Conservation (phyloP, 37 sponge, comb jelly and placozoan genomes). For the Trichoplax adhaerens region DNA sequence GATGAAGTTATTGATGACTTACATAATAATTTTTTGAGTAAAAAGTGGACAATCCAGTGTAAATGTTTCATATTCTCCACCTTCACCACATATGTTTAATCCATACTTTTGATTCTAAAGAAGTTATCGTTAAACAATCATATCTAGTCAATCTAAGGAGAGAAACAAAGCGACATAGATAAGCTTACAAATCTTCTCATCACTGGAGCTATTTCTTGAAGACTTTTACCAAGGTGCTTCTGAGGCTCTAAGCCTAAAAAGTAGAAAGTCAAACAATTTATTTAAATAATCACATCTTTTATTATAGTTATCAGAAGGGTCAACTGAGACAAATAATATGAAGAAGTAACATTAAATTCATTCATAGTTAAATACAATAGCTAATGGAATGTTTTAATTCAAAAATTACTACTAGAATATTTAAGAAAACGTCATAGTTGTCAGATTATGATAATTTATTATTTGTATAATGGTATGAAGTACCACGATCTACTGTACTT, state of each 20-base stretch:
- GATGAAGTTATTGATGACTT: slow-evolving; percentile 12
- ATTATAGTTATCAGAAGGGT: too few relatives aligned
- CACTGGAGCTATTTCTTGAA: slow-evolving; percentile 39
- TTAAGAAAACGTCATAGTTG: too few relatives aligned
- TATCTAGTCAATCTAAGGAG: background rate
- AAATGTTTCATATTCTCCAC: slow-evolving; percentile 95
- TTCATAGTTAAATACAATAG: too few relatives aligned
- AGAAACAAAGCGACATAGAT: background rate
- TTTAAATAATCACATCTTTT: too few relatives aligned
- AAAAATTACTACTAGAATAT: too few relatives aligned
- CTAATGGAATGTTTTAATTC: too few relatives aligned
- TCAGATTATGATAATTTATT: too few relatives aligned
- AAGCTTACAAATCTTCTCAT: slow-evolving; percentile 38
- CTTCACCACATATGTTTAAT: slow-evolving; percentile 94
- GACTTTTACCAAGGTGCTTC: slow-evolving; percentile 45
- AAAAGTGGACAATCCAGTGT: slow-evolving; percentile 92
- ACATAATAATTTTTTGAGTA: slow-evolving; percentile 49
- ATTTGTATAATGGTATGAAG: too few relatives aligned
- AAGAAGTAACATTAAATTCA: too few relatives aligned
- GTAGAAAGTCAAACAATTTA: too few relatives aligned
- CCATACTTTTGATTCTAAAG: slow-evolving; percentile 45
- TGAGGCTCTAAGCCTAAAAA: slow-evolving; percentile 38
- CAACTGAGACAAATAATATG: too few relatives aligned
- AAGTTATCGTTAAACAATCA: background rate
- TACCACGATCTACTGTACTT: too few relatives aligned